Base-by-base conservation (phyloP, 2,797 vertebrate species). In the Mus caroli region DNA sequence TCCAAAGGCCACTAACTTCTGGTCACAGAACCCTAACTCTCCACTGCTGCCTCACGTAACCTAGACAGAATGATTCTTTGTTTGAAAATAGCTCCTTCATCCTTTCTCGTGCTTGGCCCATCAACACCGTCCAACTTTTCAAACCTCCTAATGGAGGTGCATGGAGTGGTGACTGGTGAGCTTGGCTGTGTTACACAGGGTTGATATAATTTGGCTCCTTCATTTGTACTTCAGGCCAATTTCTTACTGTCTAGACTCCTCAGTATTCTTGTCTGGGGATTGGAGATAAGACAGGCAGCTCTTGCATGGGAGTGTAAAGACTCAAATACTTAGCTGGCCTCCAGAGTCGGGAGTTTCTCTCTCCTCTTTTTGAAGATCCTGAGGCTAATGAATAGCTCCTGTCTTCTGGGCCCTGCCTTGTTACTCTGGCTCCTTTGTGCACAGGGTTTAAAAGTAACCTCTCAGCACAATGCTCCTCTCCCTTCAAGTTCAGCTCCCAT, bases 1-100 rank as follows among this genome's bases (percentile, higher is more conserved):
- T 37, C 28, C 20, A 24, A 50, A 58, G 80, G 71, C 40, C 76
- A 37, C 54, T n/a, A 64, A 26, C 26, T 9, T 88, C 6, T 79
- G 37, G 73, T 56, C 40, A 34, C 37, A 31, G 90, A 90, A 92
- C 82, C 31, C 10, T 14, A 34, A 92, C 62, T 96, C n/a, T 24
- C 28, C 43, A 13, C 43, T 46, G 34, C 40, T n/a, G 31, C 64
- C 43, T 85, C 31, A 9, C n/a, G 62, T n/a, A 46, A 75, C 22
- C 31, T 83, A 78, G 91, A 76, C 20, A 93, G 56, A 94, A 58
- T 50, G 85, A 87, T 54, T 83, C 90, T 24, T 90, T 62, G 46
- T 86, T 90, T 64, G 77, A 76, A 43, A 54, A 90, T 67, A 75
- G 12, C 7, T 64, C 7, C 19, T 46, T 93, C 54, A 54, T 40